Base-by-base conservation (phyloP, 2,797 vertebrate genomes). In the Lepilemur ruficaudatus region DNA sequence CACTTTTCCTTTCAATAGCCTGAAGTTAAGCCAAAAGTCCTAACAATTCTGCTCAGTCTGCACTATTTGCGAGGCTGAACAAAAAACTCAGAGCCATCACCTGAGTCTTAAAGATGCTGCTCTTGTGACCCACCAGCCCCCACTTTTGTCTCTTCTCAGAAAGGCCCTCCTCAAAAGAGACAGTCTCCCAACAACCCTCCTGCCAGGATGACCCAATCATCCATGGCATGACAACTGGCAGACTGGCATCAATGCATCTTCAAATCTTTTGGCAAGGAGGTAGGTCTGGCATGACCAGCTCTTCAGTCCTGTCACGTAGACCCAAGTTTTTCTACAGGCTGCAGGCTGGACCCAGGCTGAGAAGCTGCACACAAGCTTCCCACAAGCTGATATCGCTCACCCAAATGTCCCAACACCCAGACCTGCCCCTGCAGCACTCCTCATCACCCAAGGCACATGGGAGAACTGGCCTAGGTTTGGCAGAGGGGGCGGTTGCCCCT, bases 241-340 rank as follows among this genome's bases (percentile, higher is more conserved):
- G 69, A 20, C 67, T 94, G 70, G 70, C 91, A 83, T 22, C 46
- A 11, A 61, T 1, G 43, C 35, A 25, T 2, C 23, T 55, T 76
- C 67, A 84, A 61, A 70, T 73, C 89, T 85, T 96, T 41, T 72
- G 76, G 93, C 93, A 93, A 70, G 25, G 32, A 35, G 28, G 57
- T 6, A 65, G 25, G 25, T 78, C 43, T 63, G 72, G 84, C 83
- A 59, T 5, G n/a, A 15, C 94, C 70, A 10, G 76, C 80, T 82
- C 67, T 41, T 52, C 22, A 46, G 35, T 38, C 57, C 89, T 43
- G 59, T 61, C 75, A 83, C 14, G 55, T 70, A 91, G 59, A 76
- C 48, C 55, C 78, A 25, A 78, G 63, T 86, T 61, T 93, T 84
- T 85, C 73, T 79, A 2, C 3, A 4, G 35, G 48, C 23, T 73